Conservation (phyloP, 2,888 invertebrate genomes). For the Hartigia nigra region DNA sequence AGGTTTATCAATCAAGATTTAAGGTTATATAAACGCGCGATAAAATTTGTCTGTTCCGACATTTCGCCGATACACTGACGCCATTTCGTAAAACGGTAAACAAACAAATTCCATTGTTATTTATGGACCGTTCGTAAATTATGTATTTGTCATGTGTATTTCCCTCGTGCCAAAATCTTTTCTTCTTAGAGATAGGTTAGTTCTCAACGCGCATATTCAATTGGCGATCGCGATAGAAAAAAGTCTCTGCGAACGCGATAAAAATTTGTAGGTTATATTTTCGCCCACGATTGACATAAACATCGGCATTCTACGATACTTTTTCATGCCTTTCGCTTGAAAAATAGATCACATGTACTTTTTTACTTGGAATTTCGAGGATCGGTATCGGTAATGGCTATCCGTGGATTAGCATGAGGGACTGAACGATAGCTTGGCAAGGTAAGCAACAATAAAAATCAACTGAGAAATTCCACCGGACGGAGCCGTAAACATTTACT, state of each 20-base stretch:
- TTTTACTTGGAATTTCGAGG: not conserved
- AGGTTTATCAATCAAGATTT: not conserved
- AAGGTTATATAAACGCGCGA: not conserved
- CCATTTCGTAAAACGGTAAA: not conserved
- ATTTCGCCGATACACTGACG: not conserved
- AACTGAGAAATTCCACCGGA: not conserved
- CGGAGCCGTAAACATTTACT: not conserved
- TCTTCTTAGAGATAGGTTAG: not conserved
- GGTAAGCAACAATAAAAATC: not conserved
- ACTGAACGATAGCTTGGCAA: not conserved
- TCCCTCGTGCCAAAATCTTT: not conserved
- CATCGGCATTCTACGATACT: not conserved
- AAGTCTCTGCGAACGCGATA: not conserved
- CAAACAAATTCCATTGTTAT: not conserved
- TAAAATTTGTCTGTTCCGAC: not conserved
- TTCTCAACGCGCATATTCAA: not conserved
- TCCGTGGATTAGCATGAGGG: not conserved
- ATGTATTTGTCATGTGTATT: not conserved
- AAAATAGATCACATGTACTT: not conserved
- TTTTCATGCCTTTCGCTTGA: not conserved
- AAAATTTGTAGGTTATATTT: not conserved
- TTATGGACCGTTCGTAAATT: not conserved
- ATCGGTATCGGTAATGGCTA: not conserved
- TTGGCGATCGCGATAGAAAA: not conserved
- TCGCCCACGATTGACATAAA: not conserved